phyloP scores from a whole-genome alignment of 2,888 invertebrate genomes.

The Trisateles emortualis region DNA sequence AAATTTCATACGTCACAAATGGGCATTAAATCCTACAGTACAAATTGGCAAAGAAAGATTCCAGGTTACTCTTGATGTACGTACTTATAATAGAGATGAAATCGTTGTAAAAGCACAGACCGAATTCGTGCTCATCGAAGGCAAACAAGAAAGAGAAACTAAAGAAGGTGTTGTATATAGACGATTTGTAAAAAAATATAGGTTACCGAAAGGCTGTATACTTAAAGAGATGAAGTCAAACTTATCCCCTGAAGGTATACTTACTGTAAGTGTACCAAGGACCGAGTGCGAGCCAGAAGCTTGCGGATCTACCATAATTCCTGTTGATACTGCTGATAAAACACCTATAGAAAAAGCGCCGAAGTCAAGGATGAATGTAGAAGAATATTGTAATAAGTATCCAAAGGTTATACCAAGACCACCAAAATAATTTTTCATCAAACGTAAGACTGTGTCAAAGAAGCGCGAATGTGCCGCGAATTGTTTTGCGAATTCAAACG shows the following conservation, averaged over 20 bases:
- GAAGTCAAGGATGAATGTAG: not conserved
- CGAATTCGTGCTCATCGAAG: constrained; percentile 74
- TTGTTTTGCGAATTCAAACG: no score
- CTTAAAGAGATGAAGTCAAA: constrained; percentile 60
- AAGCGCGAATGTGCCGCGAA: not conserved
- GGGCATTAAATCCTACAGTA: constrained; percentile 61
- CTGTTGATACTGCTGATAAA: constrained; percentile 39
- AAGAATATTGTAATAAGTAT: constrained; percentile 1
- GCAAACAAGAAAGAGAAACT: constrained; percentile 72
- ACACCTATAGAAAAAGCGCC: not conserved
- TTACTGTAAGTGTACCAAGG: constrained; percentile 68
- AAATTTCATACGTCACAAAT: constrained; percentile 48
- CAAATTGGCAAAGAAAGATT: constrained; percentile 69
- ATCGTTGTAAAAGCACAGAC: constrained; percentile 69
- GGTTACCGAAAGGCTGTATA: constrained; percentile 68
- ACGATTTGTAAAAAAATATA: constrained; percentile 69
- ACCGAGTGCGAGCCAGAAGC: constrained; percentile 54
- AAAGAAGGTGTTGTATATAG: constrained; percentile 63
- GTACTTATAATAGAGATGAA: constrained; percentile 68
- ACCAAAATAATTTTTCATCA: not conserved
- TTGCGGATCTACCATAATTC: constrained; percentile 55
- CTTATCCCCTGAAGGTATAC: constrained; percentile 63
- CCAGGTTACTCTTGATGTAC: constrained; percentile 68
- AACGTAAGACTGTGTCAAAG: not conserved
- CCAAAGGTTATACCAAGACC: constrained; percentile 8